Conservation (phyloP, 2,113 vertebrate species). For the Lamprologus tigripictilis region DNA sequence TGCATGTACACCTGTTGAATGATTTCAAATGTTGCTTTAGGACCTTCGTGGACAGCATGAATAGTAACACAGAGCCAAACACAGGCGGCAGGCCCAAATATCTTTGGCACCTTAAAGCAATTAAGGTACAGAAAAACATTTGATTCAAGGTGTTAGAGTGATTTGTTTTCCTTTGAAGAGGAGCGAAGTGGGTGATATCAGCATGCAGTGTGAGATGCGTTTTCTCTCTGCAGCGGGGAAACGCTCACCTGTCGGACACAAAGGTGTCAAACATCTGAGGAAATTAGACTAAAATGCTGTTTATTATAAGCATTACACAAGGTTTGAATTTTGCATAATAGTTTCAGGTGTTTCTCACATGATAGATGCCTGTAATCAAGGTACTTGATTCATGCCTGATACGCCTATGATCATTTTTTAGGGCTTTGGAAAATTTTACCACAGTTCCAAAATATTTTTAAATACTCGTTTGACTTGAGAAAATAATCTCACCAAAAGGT, state of each 20-base stretch:
- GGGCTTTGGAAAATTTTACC: neutral
- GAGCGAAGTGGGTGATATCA: neutral
- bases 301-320: neutral
- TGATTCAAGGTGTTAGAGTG: neutral
- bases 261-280: neutral
- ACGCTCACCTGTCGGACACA: neutral
- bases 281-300: neutral
- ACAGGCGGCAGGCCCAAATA: neutral
- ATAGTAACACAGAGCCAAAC: slow-evolving; percentile 10
- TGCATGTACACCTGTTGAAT: neutral
- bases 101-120: slow-evolving; percentile 20
- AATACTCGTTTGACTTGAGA: neutral
- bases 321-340: neutral
- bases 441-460: neutral
- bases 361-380: neutral
- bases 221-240: neutral
- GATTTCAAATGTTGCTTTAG: neutral
- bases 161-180: neutral
- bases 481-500: neutral
- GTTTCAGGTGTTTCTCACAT: neutral
- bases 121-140: neutral
- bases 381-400: neutral
- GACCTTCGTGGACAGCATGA: neutral
- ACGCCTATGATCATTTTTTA: rapidly evolving
- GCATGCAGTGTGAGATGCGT: neutral